phyloP scores from a whole-genome alignment of 2,113 vertebrate species.

The Desmodus rotundus region DNA sequence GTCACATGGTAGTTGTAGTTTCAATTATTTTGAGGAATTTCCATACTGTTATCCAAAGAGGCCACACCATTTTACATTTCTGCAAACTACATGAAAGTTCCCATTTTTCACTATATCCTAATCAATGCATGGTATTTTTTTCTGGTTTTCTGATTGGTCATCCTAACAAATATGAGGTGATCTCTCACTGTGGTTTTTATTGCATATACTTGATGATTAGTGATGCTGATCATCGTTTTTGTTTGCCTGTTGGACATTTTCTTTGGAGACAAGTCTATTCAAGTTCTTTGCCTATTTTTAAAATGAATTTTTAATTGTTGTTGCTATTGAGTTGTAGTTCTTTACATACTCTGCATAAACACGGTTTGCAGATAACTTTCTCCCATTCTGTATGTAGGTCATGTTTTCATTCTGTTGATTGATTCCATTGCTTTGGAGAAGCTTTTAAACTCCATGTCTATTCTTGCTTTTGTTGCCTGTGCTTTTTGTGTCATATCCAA shows the following conservation, averaged over 20 bases:
- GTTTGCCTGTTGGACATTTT: neutral
- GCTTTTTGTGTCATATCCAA: too few species aligned
- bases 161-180: neutral
- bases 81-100: neutral
- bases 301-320: neutral
- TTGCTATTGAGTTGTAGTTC: neutral
- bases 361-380: too few species aligned
- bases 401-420: too few species aligned
- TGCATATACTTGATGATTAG: neutral
- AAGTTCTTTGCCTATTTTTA: neutral
- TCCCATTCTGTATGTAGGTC: too few species aligned
- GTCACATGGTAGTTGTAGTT: neutral
- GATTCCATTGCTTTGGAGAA: too few species aligned
- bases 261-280: neutral
- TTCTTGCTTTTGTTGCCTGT: too few species aligned
- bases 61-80: neutral
- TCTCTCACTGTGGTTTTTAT: neutral
- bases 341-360: too few species aligned
- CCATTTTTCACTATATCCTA: neutral
- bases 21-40: neutral
- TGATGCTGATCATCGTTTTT: neutral
- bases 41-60: neutral
- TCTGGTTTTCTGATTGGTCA: neutral
- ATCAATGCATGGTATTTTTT: neutral
- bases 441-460: too few species aligned